Evolutionary conservation across 2,113 vertebrate species (phyloP).

Genomic region (Ageneiosus marmoratus): DNA sequence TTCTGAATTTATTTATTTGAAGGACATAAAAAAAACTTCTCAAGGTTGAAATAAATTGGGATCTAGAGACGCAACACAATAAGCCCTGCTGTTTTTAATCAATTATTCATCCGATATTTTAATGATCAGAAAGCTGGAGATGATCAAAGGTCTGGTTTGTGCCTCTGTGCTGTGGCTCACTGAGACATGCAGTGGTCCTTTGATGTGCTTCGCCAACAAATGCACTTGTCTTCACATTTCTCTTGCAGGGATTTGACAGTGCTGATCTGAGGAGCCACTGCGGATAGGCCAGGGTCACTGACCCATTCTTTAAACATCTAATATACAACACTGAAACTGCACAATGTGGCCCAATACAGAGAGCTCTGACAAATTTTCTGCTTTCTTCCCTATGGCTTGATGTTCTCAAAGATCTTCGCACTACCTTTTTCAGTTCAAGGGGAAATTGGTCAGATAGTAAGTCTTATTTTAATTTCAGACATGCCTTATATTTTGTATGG

Average conservation of each 20-base stretch:
- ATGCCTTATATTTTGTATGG: neutral
- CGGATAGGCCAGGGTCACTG: constrained; percentile 58
- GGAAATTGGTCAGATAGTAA: neutral
- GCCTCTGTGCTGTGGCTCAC: constrained; percentile 69
- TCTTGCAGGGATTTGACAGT: constrained; percentile 64
- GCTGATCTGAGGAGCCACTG: constrained; percentile 55
- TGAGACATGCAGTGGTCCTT: constrained; percentile 71
- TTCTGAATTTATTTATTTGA: constrained; percentile 46
- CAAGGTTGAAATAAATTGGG: constrained; percentile 65
- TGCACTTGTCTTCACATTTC: constrained; percentile 72
- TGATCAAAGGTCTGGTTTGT: constrained; percentile 81
- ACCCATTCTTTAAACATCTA: constrained; percentile 51
- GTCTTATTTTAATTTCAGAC: constrained; percentile 3
- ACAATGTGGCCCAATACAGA: constrained; percentile 47
- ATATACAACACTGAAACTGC: constrained; percentile 22
- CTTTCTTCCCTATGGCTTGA: constrained; percentile 20
- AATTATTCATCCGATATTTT: constrained; percentile 88
- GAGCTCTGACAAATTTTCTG: neutral
- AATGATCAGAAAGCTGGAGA: constrained; percentile 77
- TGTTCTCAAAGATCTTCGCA: neutral
- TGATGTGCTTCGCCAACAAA: constrained; percentile 77
- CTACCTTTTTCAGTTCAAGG: neutral
- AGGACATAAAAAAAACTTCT: constrained; percentile 47
- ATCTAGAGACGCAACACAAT: constrained; percentile 72
- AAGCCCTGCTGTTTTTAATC: constrained; percentile 78